Evolutionary conservation across 2,888 invertebrate genomes (phyloP), one percentile per base, ranked within the genome.

Genomic region (Zygothrica quintamaculata): DNA sequence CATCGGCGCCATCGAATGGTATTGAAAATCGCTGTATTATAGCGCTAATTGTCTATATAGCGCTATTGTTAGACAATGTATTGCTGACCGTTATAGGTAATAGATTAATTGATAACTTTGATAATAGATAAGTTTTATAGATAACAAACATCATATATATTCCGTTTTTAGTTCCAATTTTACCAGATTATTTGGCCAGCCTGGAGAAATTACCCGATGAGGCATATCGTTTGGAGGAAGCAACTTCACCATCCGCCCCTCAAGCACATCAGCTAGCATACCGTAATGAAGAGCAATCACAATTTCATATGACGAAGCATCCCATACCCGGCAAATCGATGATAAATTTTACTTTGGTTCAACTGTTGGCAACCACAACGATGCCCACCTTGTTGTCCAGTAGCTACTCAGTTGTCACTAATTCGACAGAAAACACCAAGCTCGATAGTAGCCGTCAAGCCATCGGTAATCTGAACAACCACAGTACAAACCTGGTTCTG

Each of bases 11-110:
- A 36, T 62, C 65, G 9, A 74, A 72, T 44, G 58, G 66, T 50
- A 65, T 76, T 25, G 79, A 74, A 58, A 90, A 80, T 71, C 88
- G 91, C 22, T 85, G 81, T 46, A 62, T 85, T 40, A 90, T 91
- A 47, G 93, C 94, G 55, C 74, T 92, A 16, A 92, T 94, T 62
- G 93, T 96, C 50, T 96, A 96, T 89, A 90, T 95, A 64, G 95
- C 96, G 1, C 93, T 96, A 88, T 93, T 96, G 81, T 91, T 96
- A 89, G 97, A 98, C 92, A 98, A 97, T 91, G 94, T 97, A 66
- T 92, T 98, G 15, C 92, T 97, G 42, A 97, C 97, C 29, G 96
- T 97, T 31, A 95, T 98, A 46, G 98, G 97, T 98, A 91, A 94
- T n/a, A n/a, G n/a, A n/a, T n/a, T n/a, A n/a, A 53, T 64, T 47